Evolutionary conservation across 2,797 vertebrate species (phyloP).

Genomic region (Mormyrops boulengeri): DNA sequence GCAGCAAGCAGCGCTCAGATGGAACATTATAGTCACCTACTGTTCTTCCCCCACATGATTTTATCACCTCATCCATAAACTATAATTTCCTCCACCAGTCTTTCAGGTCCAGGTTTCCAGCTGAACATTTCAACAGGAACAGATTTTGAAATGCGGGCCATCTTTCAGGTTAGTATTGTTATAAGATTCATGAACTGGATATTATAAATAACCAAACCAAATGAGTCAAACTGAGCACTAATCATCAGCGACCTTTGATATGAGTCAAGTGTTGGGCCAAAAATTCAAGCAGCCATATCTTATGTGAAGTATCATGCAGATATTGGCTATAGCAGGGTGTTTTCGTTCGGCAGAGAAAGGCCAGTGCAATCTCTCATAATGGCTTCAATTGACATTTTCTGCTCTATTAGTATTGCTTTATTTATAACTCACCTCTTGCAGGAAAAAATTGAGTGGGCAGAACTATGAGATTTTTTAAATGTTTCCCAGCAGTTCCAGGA

Average conservation of each 20-base stretch:
- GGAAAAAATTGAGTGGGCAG: not conserved
- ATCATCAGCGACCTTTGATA: not conserved
- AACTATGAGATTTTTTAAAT: not conserved
- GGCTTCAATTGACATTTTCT: not conserved
- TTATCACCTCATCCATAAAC: not conserved
- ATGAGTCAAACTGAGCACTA: not conserved
- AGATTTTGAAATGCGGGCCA: not conserved
- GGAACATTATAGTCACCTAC: not conserved
- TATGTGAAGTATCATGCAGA: not conserved
- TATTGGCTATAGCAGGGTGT: not conserved
- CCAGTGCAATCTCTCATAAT: not conserved
- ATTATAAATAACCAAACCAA: not conserved
- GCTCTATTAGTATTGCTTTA: not conserved
- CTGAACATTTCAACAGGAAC: not conserved
- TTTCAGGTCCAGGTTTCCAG: not conserved
- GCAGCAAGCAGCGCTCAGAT: not conserved
- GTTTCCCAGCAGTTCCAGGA: not conserved
- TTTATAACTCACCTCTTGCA: not conserved
- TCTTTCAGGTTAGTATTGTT: not conserved
- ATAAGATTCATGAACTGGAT: not conserved
- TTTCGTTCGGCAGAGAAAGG: not conserved
- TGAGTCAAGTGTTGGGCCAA: not conserved
- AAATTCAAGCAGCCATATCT: not conserved
- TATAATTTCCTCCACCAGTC: not conserved
- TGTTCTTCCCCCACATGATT: not conserved